Percentiles rank a stretch among this genome's conserved stretches.
Conservation (phyloP, 2,888 invertebrate species). For the Rhingia campestris region DNA sequence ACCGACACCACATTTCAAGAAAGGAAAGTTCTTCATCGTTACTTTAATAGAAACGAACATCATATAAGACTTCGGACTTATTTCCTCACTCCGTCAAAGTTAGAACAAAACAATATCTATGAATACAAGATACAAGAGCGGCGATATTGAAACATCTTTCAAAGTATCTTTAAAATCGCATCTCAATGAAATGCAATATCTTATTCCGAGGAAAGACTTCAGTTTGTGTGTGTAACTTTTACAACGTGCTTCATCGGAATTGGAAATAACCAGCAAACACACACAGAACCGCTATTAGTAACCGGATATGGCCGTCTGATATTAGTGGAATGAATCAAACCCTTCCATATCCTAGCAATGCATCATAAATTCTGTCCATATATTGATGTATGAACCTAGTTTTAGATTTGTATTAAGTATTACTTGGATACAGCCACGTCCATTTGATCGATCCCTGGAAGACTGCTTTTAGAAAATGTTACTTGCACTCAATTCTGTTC, state of each 20-base stretch:
- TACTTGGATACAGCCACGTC: conserved; percentile 14
- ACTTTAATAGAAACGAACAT: too few relatives aligned
- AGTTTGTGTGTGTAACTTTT: conserved; percentile 4
- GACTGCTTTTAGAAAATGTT: conserved; percentile 33
- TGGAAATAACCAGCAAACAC: conserved; percentile 1
- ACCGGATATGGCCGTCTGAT: conserved; percentile 33
- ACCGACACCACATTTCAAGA: too few relatives aligned
- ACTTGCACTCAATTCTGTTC: conserved; percentile 64
- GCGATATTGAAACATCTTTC: not conserved
- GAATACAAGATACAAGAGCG: not conserved
- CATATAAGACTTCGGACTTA: too few relatives aligned
- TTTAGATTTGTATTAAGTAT: conserved; percentile 51
- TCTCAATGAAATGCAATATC: conserved; percentile 32
- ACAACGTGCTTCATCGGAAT: conserved; percentile 4
- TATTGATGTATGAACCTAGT: not conserved
- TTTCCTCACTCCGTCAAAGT: too few relatives aligned
- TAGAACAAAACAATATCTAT: too few relatives aligned
- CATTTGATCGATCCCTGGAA: conserved; percentile 6
- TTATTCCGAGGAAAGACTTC: not conserved
- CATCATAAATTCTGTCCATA: not conserved
- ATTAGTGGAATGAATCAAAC: conserved; percentile 39
- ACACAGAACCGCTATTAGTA: conserved; percentile 47
- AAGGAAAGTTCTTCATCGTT: too few relatives aligned
- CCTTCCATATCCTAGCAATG: conserved; percentile 62
- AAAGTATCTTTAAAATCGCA: conserved; percentile 6